Base-by-base conservation (phyloP, 2,888 invertebrate species). In the Noctuana brunneofusca region DNA sequence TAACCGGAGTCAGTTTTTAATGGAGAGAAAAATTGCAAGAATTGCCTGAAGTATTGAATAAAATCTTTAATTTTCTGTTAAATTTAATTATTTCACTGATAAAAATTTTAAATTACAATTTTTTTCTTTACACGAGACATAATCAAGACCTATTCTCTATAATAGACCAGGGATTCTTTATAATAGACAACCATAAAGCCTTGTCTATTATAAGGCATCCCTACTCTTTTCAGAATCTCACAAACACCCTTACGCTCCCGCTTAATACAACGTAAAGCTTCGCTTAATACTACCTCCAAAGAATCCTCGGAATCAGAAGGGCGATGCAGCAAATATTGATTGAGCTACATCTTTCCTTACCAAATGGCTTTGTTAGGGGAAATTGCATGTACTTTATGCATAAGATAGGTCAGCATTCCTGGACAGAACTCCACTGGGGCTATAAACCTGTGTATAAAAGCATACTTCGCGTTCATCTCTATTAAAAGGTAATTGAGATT, bases 401-500 rank as follows among this genome's bases (percentile, higher is more conserved):
- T 14, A 48, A 32, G 49, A 18, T 54, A 59, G 64, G 64, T 65
- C 58, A 55, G 27, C 58, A 35, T 56, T 16, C 27, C 48, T 65
- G 66, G 63, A 48, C 35, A 24, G 3, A 50, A 30, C 43, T 24
- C 43, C n/a, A 60, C 57, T n/a, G 58, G 56, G 62, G 53, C 59
- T 62, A 50, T 48, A 48, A n/a, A 48, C 48, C 43, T 20, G 22
- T 12, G 48, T 41, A 62, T 43, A 18, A 41, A 43, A 56, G 54
- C 46, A 30, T 11, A 57, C 53, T 53, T 38, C 58, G 27, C 27
- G 49, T 64, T 64, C 66, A 60, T 63, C 63, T 68, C 68, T 68
- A 65, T 70, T 70, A 71, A 69, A 69, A 64, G 59, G 48, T 75
- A 75, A 75, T 74, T 68, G 66, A 69, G 71, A 75, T 73, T 70